Conservation (phyloP, 2,888 invertebrate genomes). For the Fabriciana adippe region DNA sequence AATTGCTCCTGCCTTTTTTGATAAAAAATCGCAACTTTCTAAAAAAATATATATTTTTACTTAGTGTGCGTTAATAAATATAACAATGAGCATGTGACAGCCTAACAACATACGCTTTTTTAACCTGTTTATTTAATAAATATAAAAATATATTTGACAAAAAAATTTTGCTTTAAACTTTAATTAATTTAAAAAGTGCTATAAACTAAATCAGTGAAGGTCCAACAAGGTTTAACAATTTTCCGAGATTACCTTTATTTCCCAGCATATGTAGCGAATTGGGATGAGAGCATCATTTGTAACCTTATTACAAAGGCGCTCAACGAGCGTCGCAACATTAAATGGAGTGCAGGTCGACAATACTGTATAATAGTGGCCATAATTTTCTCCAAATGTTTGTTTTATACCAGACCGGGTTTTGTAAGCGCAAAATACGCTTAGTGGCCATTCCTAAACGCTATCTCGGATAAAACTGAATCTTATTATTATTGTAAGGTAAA, state of each 20-base stretch:
- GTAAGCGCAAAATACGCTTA: slow-evolving; percentile 28
- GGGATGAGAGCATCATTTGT: slow-evolving; percentile 34
- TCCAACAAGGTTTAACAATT: slow-evolving; percentile 29
- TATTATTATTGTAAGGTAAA: slow-evolving; percentile 17
- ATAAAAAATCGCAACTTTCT: no score
- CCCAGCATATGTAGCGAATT: slow-evolving; percentile 32
- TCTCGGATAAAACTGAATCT: slow-evolving; percentile 15
- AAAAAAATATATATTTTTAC: no score
- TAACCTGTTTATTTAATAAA: no score
- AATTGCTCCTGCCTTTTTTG: no score
- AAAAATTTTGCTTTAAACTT: slow-evolving; percentile 3
- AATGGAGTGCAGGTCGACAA: slow-evolving; percentile 36
- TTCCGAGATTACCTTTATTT: slow-evolving; percentile 30
- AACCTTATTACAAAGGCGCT: slow-evolving; percentile 34
- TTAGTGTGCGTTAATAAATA: no score
- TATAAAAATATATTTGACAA: not conserved
- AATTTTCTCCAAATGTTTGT: slow-evolving; percentile 37
- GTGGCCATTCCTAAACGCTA: slow-evolving; percentile 17
- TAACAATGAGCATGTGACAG: no score
- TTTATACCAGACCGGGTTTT: slow-evolving; percentile 30
- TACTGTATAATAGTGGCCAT: slow-evolving; percentile 34
- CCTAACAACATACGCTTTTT: no score
- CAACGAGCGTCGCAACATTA: slow-evolving; percentile 30
- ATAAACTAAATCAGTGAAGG: slow-evolving; percentile 20
- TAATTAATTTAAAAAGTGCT: not conserved